Base-by-base conservation (phyloP, 64 coral and sea anemone genomes). In the Dendronephthya gigantea region DNA sequence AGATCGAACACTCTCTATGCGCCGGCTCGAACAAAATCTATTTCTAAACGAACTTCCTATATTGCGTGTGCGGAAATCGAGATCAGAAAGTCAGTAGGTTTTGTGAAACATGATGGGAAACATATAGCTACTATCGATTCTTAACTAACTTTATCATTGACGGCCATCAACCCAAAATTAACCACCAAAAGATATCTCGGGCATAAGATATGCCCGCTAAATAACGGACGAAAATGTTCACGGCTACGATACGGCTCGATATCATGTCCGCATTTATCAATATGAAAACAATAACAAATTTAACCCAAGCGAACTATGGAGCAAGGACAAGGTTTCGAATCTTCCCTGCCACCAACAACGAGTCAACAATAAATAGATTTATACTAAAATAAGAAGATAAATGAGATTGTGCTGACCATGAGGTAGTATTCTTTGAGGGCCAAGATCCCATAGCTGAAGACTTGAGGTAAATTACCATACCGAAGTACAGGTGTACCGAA, bases 251-350 rank as follows among this genome's bases (percentile, higher is more conserved):
- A n/a, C 55, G 55, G 55, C 55, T 62, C 25, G 55, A 62, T 62
- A 62, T 27, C 16, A 7, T 62, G 55, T 62, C 19, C 55, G 55
- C 8, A 62, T n/a, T 16, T 62, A 62, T 62, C 4, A 62, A 62
- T 62, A 62, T 62, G 55, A 62, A 62, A 62, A 62, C 55, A 62
- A 62, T 62, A 62, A 62, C 55, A 62, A 62, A 62, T 62, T 62
- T 27, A 62, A 62, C 25, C 19, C 55, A 62, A 62, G 19, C 19
- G 19, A 62, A 62, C 4, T 27, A 23, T 62, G 19, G 19, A 62
- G 25, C 19, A 0, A 23, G 6, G 6, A 27, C 0, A 19, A 22
- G 25, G 25, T 62, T 45, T 45, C 55, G 19, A 27, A 27, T 2
- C 16, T 23, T 23, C 55, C 17, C 55, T 62, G 55, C 16, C 55